Percentiles rank a stretch among this genome's conserved stretches.
Conservation (phyloP, 2,888 invertebrate genomes). For the Standfussiana lucernea region DNA sequence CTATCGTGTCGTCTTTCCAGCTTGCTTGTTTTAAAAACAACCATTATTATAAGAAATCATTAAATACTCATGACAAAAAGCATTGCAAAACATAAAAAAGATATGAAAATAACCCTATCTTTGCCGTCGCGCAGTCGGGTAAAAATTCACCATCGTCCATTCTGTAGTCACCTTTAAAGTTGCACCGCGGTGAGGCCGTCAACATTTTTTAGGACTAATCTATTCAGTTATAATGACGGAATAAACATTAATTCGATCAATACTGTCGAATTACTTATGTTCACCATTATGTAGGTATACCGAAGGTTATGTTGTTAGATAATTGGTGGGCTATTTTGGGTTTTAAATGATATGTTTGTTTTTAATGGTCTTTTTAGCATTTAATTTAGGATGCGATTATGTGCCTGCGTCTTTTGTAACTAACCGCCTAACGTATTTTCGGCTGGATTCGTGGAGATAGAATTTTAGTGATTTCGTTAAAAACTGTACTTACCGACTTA, state of each 20-base stretch:
- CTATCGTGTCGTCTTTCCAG: no score
- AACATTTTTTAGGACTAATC: slow-evolving; percentile 54
- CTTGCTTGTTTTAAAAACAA: no score
- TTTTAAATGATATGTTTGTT: not conserved
- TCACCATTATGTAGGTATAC: not conserved
- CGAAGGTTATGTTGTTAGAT: slow-evolving; percentile 36
- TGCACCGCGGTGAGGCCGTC: slow-evolving; percentile 43
- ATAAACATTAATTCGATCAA: slow-evolving; percentile 26
- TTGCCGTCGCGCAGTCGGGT: not conserved
- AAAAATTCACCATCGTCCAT: not conserved
- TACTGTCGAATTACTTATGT: slow-evolving; percentile 17
- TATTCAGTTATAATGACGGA: slow-evolving; percentile 42
- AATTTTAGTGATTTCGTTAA: not conserved
- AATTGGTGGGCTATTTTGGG: slow-evolving; percentile 12
- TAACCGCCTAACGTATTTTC: not conserved
- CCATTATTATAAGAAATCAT: no score
- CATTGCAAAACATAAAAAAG: not conserved
- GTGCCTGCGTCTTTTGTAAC: not conserved
- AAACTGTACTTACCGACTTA: no score
- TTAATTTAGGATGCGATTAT: not conserved
- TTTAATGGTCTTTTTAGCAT: not conserved
- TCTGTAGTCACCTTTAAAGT: slow-evolving; percentile 35
- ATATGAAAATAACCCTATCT: not conserved
- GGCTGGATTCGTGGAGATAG: no score
- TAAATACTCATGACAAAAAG: no score